Evolutionary conservation across 37 sponge, comb jelly and placozoan species (phyloP).

Genomic region (Aphrocallistes beatrix): DNA sequence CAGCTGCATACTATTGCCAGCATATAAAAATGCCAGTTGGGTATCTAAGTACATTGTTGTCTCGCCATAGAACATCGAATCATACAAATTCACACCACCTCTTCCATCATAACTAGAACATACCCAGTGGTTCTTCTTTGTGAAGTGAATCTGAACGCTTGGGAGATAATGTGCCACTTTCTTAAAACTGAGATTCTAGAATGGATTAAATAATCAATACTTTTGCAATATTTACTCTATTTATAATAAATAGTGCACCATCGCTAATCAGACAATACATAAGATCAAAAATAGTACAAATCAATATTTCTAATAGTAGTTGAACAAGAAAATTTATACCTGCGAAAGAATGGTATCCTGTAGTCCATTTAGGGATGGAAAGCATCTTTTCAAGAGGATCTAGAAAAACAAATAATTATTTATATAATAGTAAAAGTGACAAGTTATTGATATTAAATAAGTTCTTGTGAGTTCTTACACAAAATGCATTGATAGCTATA

Average conservation of each 20-base stretch:
- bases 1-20: background rate
- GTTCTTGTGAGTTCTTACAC: no score
- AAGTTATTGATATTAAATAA: background rate
- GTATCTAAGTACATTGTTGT: background rate
- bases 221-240: background rate
- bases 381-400: background rate
- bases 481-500: no score
- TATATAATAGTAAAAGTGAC: no score
- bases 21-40: background rate
- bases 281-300: background rate
- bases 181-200: background rate
- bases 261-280: background rate
- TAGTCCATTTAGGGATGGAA: background rate
- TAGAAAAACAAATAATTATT: background rate
- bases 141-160: background rate
- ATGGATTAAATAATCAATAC: background rate
- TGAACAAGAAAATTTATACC: background rate
- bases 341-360: background rate
- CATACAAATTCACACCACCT: background rate
- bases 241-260: background rate
- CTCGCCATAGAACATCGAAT: background rate
- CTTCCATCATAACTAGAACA: background rate
- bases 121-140: background rate
- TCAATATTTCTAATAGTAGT: background rate
- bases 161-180: background rate